Percentiles rank a stretch among this genome's conserved stretches.
phyloP scores from a whole-genome alignment of 2,797 vertebrate species.

The Nyctalus aviator region DNA sequence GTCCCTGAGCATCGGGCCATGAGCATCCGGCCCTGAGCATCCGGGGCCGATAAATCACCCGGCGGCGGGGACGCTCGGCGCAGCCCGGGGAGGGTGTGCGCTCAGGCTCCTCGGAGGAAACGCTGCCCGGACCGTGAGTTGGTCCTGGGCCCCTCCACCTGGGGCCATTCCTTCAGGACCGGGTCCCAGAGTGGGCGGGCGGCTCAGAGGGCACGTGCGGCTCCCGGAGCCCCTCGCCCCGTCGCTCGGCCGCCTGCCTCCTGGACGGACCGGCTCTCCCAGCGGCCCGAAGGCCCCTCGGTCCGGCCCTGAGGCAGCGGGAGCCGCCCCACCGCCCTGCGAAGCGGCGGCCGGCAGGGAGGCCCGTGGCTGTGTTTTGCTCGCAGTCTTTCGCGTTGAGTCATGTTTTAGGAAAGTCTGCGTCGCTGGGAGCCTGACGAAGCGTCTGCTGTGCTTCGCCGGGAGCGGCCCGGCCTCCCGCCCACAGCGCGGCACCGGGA shows the following conservation, averaged over 20 bases:
- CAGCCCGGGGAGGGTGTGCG: rapidly evolving
- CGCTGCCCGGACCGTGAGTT: neutral
- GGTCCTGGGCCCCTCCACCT: slow-evolving; percentile 20
- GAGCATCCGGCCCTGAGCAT: neutral
- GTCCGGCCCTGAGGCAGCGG: neutral
- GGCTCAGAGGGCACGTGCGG: slow-evolving; percentile 31
- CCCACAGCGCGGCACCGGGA: neutral
- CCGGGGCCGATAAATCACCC: neutral
- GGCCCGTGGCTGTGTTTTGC: neutral
- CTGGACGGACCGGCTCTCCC: slow-evolving; percentile 80
- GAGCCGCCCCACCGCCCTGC: neutral
- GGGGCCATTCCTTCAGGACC: neutral
- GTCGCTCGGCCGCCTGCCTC: slow-evolving; percentile 75
- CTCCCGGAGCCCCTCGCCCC: slow-evolving; percentile 44
- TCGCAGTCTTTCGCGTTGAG: neutral
- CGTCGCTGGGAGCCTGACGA: neutral
- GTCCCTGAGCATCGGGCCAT: neutral
- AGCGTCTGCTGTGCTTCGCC: neutral
- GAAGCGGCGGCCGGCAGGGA: neutral
- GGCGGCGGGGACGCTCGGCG: rapidly evolving
- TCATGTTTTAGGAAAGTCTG: neutral
- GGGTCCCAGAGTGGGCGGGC: slow-evolving; percentile 56
- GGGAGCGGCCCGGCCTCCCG: neutral
- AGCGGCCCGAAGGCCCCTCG: slow-evolving; percentile 70
- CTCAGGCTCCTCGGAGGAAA: neutral